Percentiles rank a stretch among this genome's conserved stretches.
These are phyloP conservation scores for Gopherus flavomarginatus DNA, from an alignment of 2,113 vertebrate species.

Conservation along the genomic window DNA sequence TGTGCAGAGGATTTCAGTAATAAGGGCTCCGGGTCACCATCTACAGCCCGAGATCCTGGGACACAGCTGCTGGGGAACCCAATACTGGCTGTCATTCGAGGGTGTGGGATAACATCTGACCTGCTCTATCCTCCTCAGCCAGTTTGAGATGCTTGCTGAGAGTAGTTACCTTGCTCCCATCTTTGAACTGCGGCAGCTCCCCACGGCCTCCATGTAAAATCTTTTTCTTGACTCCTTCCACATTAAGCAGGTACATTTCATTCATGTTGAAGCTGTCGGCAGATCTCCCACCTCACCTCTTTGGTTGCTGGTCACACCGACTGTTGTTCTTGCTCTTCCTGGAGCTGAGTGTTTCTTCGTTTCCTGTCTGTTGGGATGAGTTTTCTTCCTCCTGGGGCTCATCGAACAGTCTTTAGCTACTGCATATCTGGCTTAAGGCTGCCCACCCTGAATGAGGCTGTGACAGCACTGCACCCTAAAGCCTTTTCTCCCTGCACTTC, in stretches of 20 bases:
- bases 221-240: slow-evolving; percentile 87
- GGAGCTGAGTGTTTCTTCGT: too few species aligned
- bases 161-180: slow-evolving; percentile 86
- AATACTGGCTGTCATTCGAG: background rate
- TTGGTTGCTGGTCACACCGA: background rate
- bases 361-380: background rate
- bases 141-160: background rate
- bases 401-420: background rate
- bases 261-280: slow-evolving; percentile 76
- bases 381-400: background rate
- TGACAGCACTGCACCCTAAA: background rate
- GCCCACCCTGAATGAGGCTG: background rate
- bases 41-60: background rate
- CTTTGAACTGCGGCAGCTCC: slow-evolving; percentile 82
- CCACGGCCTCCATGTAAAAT: slow-evolving; percentile 87
- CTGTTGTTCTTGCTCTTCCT: background rate
- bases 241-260: slow-evolving; percentile 82
- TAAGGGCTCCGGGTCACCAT: background rate
- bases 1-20: background rate
- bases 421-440: background rate
- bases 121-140: background rate
- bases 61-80: background rate
- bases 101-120: background rate
- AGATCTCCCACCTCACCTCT: background rate
- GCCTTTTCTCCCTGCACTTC: background rate